Evolutionary conservation across 2,797 vertebrate species (phyloP).

Genomic region (Protosalanx chinensis): DNA sequence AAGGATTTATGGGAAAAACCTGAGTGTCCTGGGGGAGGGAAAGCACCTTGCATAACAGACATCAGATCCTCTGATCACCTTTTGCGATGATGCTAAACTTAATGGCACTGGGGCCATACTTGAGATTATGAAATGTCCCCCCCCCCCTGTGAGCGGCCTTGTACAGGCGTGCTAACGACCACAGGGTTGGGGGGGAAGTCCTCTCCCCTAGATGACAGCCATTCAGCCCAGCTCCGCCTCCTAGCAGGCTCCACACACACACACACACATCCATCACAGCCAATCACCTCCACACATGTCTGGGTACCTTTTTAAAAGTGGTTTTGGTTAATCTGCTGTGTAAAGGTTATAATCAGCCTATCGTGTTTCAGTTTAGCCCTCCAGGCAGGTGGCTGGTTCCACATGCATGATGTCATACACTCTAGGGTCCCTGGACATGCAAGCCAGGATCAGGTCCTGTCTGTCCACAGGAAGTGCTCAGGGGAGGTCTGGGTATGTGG

Average conservation of each 20-base stretch:
- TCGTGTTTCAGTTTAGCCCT: neutral
- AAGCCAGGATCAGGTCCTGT: too few species aligned
- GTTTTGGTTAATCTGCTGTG: neutral
- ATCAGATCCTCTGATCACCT: conserved; percentile 29
- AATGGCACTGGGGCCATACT: conserved; percentile 53
- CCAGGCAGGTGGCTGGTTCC: neutral
- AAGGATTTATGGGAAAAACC: conserved; percentile 18
- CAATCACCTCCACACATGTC: neutral
- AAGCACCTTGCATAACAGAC: conserved; percentile 42
- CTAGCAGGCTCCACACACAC: neutral
- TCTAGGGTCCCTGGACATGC: too few species aligned
- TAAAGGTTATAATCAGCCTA: neutral
- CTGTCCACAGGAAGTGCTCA: too few species aligned
- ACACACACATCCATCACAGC: neutral
- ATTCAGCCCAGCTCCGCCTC: neutral
- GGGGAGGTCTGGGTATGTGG: neutral
- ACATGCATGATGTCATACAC: too few species aligned
- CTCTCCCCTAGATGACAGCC: conserved; percentile 22
- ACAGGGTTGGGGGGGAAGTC: conserved; percentile 25
- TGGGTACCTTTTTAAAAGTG: neutral
- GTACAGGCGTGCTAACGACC: conserved; percentile 49
- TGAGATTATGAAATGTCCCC: conserved; percentile 46
- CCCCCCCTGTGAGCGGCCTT: conserved; percentile 35
- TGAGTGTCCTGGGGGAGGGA: conserved; percentile 22
- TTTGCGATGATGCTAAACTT: conserved; percentile 54